Conservation (phyloP, 2,888 invertebrate genomes). For the Chloroclystis v-ata region DNA sequence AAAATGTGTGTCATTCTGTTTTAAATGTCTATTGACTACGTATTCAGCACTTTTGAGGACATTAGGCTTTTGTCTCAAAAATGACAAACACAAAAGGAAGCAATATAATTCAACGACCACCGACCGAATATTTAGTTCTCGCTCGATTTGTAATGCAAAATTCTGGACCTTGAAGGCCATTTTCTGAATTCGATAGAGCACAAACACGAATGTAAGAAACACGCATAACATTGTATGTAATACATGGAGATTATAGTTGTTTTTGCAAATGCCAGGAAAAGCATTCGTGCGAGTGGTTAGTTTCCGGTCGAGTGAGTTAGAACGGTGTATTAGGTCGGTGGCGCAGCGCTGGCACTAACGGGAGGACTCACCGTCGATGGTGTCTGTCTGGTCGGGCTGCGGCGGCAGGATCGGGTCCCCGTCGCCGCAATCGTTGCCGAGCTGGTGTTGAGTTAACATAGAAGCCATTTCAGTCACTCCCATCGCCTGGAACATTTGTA, state of each 20-base stretch:
- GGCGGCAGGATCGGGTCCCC: constrained; percentile 79
- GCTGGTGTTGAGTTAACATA: constrained; percentile 79
- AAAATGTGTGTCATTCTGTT: constrained; percentile 16
- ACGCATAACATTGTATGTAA: constrained; percentile 8
- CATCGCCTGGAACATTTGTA: constrained; percentile 72
- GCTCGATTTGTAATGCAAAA: constrained; percentile 26
- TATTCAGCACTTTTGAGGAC: constrained; percentile 19
- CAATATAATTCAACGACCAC: constrained; percentile 30
- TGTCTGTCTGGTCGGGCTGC: constrained; percentile 84
- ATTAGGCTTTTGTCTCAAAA: constrained; percentile 20
- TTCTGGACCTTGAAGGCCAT: constrained; percentile 22
- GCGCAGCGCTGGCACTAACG: constrained; percentile 25
- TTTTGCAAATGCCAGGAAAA: constrained; percentile 16
- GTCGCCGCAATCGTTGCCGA: constrained; percentile 80
- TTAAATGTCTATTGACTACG: constrained; percentile 12
- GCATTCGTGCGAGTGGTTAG: constrained; percentile 22
- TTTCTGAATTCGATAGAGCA: constrained; percentile 13
- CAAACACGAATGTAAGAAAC: constrained; percentile 11
- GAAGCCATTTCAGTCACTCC: constrained; percentile 81
- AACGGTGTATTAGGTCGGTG: constrained; percentile 27
- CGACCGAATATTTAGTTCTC: constrained; percentile 29
- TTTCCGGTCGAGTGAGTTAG: constrained; percentile 19
- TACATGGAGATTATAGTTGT: constrained; percentile 12
- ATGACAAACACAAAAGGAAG: constrained; percentile 31
- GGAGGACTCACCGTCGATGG: constrained; percentile 84